Evolutionary conservation across 35 echinoderm and acorn worm species (phyloP).

Genomic region (Apostichopus parvimensis): DNA sequence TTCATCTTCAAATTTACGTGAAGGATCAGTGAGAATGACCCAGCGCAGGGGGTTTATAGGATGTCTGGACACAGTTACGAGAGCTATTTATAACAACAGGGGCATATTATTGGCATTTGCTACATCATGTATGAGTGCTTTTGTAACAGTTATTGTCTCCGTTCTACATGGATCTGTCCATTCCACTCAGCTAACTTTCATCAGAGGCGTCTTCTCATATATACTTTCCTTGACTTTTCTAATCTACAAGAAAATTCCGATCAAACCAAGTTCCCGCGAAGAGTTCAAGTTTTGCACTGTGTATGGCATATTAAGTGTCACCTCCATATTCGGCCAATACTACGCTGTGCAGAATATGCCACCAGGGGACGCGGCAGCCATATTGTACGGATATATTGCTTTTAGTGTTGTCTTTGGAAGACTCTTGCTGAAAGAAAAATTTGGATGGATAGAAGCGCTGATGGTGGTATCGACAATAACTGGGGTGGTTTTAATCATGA

Average conservation of each 20-base stretch:
- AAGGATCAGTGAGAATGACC: no score
- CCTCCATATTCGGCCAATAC: neutral
- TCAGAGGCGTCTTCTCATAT: neutral
- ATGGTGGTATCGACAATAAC: neutral
- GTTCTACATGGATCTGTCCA: neutral
- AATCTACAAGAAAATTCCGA: neutral
- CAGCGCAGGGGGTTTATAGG: no score
- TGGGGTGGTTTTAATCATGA: conserved; percentile 9
- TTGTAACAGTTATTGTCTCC: neutral
- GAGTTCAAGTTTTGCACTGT: neutral
- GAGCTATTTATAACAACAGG: neutral
- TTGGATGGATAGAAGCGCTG: neutral
- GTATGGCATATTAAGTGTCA: neutral
- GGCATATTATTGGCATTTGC: conserved; percentile 8
- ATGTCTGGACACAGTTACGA: neutral
- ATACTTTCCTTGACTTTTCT: neutral
- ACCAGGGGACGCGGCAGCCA: neutral
- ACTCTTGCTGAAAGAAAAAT: conserved; percentile 5
- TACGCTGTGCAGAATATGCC: conserved; percentile 31
- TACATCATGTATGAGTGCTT: neutral
- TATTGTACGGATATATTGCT: conserved; percentile 3
- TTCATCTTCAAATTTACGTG: no score
- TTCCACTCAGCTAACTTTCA: neutral
- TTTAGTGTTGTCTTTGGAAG: conserved; percentile 11
- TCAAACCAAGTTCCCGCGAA: neutral